These are phyloP conservation scores for Lineus longissimus DNA, from an alignment of 1,140 invertebrate species.

Conservation along the genomic window DNA sequence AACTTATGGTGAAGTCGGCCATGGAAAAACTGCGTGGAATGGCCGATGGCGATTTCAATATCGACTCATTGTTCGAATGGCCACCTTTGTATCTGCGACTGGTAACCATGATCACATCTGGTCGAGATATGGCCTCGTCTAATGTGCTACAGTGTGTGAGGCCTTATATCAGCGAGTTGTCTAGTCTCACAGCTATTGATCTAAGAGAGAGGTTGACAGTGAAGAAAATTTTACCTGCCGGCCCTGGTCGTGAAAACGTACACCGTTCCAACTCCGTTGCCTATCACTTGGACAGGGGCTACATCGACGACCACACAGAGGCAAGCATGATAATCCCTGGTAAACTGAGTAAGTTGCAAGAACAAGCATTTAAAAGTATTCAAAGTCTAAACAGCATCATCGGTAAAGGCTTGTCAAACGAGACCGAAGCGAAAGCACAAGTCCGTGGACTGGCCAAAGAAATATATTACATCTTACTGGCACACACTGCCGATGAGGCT, in stretches of 20 bases:
- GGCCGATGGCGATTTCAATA: constrained; percentile 4
- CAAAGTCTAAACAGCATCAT: constrained; percentile 6
- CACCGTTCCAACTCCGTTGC: neutral
- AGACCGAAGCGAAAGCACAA: neutral
- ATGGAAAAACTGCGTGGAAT: constrained; percentile 5
- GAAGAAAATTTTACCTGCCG: constrained; percentile 7
- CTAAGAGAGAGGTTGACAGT: neutral
- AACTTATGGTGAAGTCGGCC: constrained; percentile 1
- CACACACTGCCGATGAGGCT: neutral
- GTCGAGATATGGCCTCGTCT: neutral
- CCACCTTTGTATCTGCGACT: constrained; percentile 3
- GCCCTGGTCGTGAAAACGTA: neutral
- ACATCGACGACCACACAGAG: constrained; percentile 4
- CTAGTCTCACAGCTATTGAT: constrained; percentile 2
- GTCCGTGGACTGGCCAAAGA: constrained; percentile 3
- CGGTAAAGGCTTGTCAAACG: constrained; percentile 2
- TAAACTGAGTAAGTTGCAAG: constrained; percentile 1
- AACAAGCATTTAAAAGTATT: constrained; percentile 3
- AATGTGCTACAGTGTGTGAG: constrained; percentile 7
- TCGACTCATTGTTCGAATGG: neutral
- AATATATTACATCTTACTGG: constrained; percentile 4
- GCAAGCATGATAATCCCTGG: neutral
- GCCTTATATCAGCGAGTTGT: constrained; percentile 4
- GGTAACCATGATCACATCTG: neutral
- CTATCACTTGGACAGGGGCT: neutral